Conservation (phyloP, 2,888 invertebrate species). For the Enchytraeus crypticus region DNA sequence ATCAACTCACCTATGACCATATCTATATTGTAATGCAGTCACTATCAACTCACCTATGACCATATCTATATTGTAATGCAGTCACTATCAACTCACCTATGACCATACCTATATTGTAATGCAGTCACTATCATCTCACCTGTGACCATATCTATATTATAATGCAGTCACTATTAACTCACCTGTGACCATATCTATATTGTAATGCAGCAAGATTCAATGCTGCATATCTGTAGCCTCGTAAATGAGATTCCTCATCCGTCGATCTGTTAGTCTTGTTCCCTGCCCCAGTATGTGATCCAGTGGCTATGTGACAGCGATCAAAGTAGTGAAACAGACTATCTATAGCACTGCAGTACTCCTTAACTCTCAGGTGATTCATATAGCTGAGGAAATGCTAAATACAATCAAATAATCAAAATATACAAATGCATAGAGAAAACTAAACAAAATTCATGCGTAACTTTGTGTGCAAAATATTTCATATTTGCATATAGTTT, state of each 20-base stretch:
- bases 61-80: too few relatives aligned
- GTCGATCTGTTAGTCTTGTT: neutral
- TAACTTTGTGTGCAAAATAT: too few relatives aligned
- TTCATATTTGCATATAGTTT: too few relatives aligned
- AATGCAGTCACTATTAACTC: slow-evolving; percentile 32
- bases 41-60: too few relatives aligned
- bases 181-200: slow-evolving; percentile 75
- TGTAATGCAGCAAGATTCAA: slow-evolving; percentile 82
- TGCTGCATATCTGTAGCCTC: slow-evolving; percentile 75
- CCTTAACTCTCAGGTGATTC: slow-evolving; percentile 76
- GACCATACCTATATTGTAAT: too few relatives aligned
- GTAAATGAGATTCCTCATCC: slow-evolving; percentile 34
- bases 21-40: too few relatives aligned
- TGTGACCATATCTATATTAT: too few relatives aligned
- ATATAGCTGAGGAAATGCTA: slow-evolving; percentile 83
- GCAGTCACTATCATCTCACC: too few relatives aligned
- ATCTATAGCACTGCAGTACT: slow-evolving; percentile 73
- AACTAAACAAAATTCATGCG: too few relatives aligned
- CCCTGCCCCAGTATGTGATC: neutral
- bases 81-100: too few relatives aligned
- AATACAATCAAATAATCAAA: neutral
- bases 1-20: too few relatives aligned
- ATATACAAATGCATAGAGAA: too few relatives aligned
- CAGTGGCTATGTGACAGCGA: slow-evolving; percentile 22
- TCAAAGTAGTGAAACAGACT: slow-evolving; percentile 76